These are phyloP conservation scores for Hemithea aestivaria DNA, from an alignment of 2,888 invertebrate genomes.

Conservation along the genomic window DNA sequence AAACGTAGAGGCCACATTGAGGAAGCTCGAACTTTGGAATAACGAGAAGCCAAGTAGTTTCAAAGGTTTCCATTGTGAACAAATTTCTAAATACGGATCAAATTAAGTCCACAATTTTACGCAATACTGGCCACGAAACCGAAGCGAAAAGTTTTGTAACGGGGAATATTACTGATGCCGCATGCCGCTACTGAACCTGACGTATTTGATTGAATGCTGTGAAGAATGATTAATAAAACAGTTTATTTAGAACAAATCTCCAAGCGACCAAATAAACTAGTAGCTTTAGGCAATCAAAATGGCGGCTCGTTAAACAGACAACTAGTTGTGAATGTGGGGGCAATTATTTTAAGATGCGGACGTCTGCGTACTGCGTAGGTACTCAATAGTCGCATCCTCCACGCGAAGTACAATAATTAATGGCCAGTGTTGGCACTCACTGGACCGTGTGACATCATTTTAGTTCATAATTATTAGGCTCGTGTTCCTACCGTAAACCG, in stretches of 20 bases:
- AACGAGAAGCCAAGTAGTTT: conserved; percentile 26
- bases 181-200: conserved; percentile 33
- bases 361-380: conserved; percentile 4
- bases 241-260: conserved; percentile 1
- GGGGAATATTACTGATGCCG: conserved; percentile 28
- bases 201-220: conserved; percentile 21
- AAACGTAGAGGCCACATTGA: not conserved
- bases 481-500: conserved; percentile 20
- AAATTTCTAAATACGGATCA: conserved; percentile 35
- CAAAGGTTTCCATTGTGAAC: conserved; percentile 30
- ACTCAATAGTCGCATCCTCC: conserved; percentile 14
- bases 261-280: conserved; percentile 5
- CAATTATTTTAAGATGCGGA: conserved; percentile 31
- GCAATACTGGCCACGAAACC: conserved; percentile 27
- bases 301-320: conserved; percentile 11
- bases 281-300: conserved; percentile 11
- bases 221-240: conserved; percentile 15
- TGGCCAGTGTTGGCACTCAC: conserved; percentile 23
- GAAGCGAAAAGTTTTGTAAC: conserved; percentile 35
- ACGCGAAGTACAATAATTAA: conserved; percentile 25
- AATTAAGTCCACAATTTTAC: conserved; percentile 33
- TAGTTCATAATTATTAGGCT: conserved; percentile 28
- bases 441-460: conserved; percentile 32
- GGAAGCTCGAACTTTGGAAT: conserved; percentile 16
- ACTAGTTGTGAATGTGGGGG: conserved; percentile 17